A percentile compares a stretch with the other conserved stretches of the same genome.
Conservation (phyloP, 2,888 invertebrate genomes). For the Clivina fossor region DNA sequence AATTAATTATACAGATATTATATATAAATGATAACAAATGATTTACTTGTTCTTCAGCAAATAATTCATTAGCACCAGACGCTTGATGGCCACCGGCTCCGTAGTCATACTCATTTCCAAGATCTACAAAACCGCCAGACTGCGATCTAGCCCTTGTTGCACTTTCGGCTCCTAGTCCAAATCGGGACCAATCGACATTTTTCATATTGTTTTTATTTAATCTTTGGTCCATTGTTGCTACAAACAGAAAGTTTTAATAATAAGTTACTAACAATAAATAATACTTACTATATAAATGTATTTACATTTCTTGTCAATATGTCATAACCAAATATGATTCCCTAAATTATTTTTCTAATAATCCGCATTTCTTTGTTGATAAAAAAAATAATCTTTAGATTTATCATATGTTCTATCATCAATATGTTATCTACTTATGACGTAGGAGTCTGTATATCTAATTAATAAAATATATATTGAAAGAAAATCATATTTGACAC, state of each 20-base stretch:
- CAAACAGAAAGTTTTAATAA: constrained; percentile 1
- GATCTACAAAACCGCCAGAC: constrained; percentile 74
- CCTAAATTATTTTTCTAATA: constrained; percentile 3
- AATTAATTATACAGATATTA: not conserved
- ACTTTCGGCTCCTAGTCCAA: constrained; percentile 56
- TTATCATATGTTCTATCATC: constrained; percentile 10
- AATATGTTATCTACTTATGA: constrained; percentile 23
- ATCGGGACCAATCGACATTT: constrained; percentile 60
- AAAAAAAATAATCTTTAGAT: constrained; percentile 23
- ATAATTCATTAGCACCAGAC: constrained; percentile 86
- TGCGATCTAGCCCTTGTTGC: constrained; percentile 59
- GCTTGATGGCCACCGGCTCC: constrained; percentile 82
- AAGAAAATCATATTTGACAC: too few species aligned
- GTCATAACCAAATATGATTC: constrained; percentile 15
- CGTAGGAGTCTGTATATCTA: too few species aligned
- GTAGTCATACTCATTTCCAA: constrained; percentile 74
- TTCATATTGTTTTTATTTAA: constrained; percentile 43
- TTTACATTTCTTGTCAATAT: constrained; percentile 14
- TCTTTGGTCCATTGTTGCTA: constrained; percentile 18
- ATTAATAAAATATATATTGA: too few species aligned
- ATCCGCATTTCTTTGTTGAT: constrained; percentile 18
- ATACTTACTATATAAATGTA: constrained; percentile 5
- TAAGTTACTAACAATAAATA: not conserved
- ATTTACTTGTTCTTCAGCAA: constrained; percentile 83
- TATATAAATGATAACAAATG: not conserved